Conservation (phyloP, 1,140 invertebrate genomes). For the Brachionus manjavacas region DNA sequence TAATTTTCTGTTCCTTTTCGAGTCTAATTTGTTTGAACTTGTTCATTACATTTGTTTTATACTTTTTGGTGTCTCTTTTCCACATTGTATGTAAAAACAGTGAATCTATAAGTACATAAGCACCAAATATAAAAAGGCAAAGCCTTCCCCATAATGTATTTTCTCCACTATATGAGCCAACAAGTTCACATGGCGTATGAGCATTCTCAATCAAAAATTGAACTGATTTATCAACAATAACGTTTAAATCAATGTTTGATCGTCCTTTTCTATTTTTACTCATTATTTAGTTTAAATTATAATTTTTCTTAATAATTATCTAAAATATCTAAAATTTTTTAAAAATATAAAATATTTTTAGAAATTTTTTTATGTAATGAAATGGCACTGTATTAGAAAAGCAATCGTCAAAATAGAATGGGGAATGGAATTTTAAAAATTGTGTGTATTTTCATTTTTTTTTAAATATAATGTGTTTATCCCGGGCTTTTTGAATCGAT, state of each 20-base stretch:
- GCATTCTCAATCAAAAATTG: background rate
- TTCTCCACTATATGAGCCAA: background rate
- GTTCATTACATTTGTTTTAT: background rate
- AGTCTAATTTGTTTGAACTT: no score
- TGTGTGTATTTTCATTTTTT: no score
- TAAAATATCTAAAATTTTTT: no score
- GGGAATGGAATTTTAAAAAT: no score
- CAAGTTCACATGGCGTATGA: background rate
- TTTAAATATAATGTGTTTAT: no score
- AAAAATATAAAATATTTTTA: no score
- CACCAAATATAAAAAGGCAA: background rate
- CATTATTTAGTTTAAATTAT: background rate
- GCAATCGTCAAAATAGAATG: no score
- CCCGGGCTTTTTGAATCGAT: no score
- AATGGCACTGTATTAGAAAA: no score
- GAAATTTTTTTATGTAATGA: no score
- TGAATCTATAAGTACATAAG: background rate
- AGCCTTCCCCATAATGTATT: background rate
- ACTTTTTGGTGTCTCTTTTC: slow-evolving; percentile 1
- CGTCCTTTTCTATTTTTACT: background rate
- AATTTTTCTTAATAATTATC: background rate
- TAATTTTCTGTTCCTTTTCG: no score
- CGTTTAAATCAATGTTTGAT: background rate
- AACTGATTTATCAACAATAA: background rate
- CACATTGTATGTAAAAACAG: background rate